Evolutionary conservation across 2,113 vertebrate genomes (phyloP), one percentile per base, ranked within the genome.

Genomic region (Corapipo altera): DNA sequence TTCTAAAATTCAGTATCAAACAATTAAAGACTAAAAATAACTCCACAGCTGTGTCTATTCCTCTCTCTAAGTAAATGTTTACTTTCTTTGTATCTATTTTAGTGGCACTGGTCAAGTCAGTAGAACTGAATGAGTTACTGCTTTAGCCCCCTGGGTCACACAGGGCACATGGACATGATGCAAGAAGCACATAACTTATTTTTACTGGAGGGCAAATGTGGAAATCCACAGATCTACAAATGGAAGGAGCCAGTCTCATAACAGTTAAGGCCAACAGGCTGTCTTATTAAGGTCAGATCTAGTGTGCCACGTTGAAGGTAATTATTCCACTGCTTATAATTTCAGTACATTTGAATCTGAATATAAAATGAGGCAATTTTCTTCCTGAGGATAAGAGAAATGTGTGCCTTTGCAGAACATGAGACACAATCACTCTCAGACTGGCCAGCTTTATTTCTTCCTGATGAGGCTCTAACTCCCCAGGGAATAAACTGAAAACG

Each of bases 291-390:
- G 93, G 93, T 96, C 94, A 93, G 87, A 78, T 69, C 61, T 69
- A 91, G 89, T 18, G 35, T 89, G 84, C 79, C 87, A 54, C 75
- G 54, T 82, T 93, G 89, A 94, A 95, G 0, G 1, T 69, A 94
- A 96, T 97, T 97, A 94, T 96, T 91, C 62, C 61, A 87, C 76
- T 84, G 57, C 92, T 96, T 94, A 75, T 96, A 91, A 96, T 96
- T 94, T 94, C 83, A 94, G 91, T 62, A 92, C 80, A 73, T 95
- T 93, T 94, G 92, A 95, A 93, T 93, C 88, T 92, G 95, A 96
- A 96, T 96, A 90, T 91, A 72, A 91, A 96, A 96, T 89, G 76
- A 95, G 88, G 86, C 91, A 86, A 89, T 96, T 96, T 96, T 95
- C 93, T 95, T 97, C 84, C 95, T 75, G 49, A 44, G 93, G 93